phyloP scores from a whole-genome alignment of 2,113 vertebrate genomes.

The Ophthalmolycus amberensis region DNA sequence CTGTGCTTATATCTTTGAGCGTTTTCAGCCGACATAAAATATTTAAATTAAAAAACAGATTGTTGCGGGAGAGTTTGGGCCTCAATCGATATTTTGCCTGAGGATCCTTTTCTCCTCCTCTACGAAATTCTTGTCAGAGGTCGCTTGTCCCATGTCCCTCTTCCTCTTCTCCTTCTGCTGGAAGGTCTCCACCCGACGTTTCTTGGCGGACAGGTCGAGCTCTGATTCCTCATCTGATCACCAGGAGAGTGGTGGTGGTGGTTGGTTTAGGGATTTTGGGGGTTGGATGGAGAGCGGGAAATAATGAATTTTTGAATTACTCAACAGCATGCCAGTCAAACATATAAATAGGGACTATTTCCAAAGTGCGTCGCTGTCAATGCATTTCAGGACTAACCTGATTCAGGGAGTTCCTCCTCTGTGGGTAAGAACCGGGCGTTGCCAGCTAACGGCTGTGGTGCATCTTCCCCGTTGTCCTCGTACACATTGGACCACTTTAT shows the following conservation, averaged over 20 bases:
- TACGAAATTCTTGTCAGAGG: conserved; percentile 86
- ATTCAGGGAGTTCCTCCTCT: conserved; percentile 79
- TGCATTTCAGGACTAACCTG: conserved; percentile 77
- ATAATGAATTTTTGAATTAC: neutral
- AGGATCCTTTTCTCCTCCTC: conserved; percentile 88
- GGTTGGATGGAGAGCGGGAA: neutral
- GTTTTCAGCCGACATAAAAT: conserved; percentile 19
- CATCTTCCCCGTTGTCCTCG: conserved; percentile 96
- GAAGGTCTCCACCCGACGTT: conserved; percentile 88
- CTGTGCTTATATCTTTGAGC: conserved; percentile 31
- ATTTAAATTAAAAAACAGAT: conserved; percentile 3
- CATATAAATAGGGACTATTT: neutral
- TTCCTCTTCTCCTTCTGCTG: conserved; percentile 91
- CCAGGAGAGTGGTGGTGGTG: neutral
- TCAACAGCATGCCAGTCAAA: neutral
- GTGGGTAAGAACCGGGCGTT: conserved; percentile 84
- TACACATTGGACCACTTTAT: conserved; percentile 99
- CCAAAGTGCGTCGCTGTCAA: no score
- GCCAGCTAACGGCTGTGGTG: conserved; percentile 83
- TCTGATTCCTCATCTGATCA: conserved; percentile 88
- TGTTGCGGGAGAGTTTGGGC: neutral
- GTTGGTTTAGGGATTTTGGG: neutral
- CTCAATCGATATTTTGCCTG: conserved; percentile 79
- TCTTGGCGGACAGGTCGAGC: conserved; percentile 84
- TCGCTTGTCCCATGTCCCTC: conserved; percentile 85